Percentiles rank a stretch among this genome's conserved stretches.
Evolutionary conservation across 2,113 vertebrate genomes (phyloP).

Genomic region (Larimichthys polyactis): DNA sequence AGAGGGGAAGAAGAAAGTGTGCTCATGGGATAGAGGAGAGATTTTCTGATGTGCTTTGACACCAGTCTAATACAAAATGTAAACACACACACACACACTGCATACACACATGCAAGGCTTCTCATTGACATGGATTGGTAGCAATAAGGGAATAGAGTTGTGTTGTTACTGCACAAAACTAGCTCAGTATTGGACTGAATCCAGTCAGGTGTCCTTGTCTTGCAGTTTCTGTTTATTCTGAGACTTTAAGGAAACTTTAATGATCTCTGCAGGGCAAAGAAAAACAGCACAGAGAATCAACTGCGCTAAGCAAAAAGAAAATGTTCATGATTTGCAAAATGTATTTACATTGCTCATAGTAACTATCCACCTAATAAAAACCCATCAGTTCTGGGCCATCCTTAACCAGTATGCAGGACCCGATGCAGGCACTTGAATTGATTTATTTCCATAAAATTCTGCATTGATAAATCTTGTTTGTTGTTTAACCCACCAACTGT

Average conservation of each 20-base stretch:
- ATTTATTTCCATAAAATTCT: background rate
- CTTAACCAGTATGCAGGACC: background rate
- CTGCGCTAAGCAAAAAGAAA: background rate
- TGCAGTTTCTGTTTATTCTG: slow-evolving; percentile 14
- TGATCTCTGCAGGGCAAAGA: slow-evolving; percentile 52
- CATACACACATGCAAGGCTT: background rate
- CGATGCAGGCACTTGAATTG: background rate
- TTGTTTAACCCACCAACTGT: slow-evolving; percentile 4
- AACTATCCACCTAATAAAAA: background rate
- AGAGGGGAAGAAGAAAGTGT: background rate
- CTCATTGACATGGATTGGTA: slow-evolving; percentile 19
- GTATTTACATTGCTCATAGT: background rate
- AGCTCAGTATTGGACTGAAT: slow-evolving; percentile 28
- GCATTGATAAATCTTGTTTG: background rate
- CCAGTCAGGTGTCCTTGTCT: slow-evolving; percentile 41
- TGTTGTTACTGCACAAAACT: slow-evolving; percentile 26
- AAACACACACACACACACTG: slow-evolving; percentile 27
- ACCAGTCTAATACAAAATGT: slow-evolving; percentile 47
- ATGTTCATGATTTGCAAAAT: background rate
- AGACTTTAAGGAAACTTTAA: slow-evolving; percentile 42
- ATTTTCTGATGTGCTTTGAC: slow-evolving; percentile 48
- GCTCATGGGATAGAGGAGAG: slow-evolving; percentile 20
- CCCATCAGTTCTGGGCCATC: background rate
- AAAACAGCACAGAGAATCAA: background rate
- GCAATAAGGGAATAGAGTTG: slow-evolving; percentile 25